Percentiles rank a stretch among this genome's conserved stretches.
These are phyloP conservation scores for Drosophila willistoni DNA, from an alignment of 1,140 invertebrate species.

Conservation along the genomic window DNA sequence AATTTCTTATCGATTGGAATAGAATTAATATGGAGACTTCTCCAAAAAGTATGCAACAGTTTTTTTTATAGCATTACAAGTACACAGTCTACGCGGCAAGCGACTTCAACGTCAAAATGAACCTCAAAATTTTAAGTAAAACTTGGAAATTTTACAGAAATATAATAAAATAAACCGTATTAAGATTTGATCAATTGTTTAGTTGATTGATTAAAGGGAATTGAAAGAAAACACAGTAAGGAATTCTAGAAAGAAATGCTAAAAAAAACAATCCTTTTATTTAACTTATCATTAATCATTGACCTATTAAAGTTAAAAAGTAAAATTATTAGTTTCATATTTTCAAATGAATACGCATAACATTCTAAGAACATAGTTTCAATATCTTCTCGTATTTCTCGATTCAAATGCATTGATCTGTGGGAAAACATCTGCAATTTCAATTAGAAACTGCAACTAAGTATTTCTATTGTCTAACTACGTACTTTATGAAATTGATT, in stretches of 20 bases:
- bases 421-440: too few species aligned
- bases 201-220: neutral
- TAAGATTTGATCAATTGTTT: neutral
- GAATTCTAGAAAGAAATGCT: too few species aligned
- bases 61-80: constrained; percentile 31
- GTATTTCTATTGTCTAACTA: neutral
- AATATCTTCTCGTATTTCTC: too few species aligned
- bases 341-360: too few species aligned
- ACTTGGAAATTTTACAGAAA: neutral
- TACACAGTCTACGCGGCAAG: neutral
- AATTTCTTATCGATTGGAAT: constrained; percentile 44
- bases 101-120: neutral
- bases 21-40: constrained; percentile 34
- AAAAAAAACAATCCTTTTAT: too few species aligned
- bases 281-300: too few species aligned
- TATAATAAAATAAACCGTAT: too few species aligned
- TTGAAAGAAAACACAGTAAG: neutral
- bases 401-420: too few species aligned
- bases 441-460: too few species aligned
- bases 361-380: too few species aligned
- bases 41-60: constrained; percentile 67
- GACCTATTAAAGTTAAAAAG: too few species aligned
- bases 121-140: neutral
- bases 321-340: too few species aligned
- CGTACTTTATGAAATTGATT: neutral